Percentiles rank a stretch among this genome's conserved stretches.
phyloP scores from a whole-genome alignment of 2,113 vertebrate genomes.

The Onychostoma macrolepis region DNA sequence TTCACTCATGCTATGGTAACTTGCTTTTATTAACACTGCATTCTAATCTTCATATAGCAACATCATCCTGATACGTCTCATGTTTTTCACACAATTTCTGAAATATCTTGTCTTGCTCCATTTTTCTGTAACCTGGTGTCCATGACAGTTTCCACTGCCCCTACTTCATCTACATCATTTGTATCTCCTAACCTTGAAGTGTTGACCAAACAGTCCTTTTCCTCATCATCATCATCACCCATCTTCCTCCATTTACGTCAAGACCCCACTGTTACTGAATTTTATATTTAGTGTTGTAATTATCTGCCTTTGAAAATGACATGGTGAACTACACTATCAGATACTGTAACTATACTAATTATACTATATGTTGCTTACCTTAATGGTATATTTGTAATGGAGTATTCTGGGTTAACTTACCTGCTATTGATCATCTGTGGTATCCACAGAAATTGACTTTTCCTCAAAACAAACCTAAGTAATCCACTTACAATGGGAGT shows the following conservation, averaged over 20 bases:
- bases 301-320: neutral
- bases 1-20: constrained; percentile 24
- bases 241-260: constrained; percentile 63
- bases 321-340: neutral
- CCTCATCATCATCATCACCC: constrained; percentile 61
- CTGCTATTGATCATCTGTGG: neutral
- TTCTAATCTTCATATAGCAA: constrained; percentile 11
- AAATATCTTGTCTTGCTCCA: constrained; percentile 17
- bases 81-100: constrained; percentile 15
- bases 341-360: neutral
- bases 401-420: constrained; percentile 26
- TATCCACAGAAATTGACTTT: neutral
- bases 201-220: constrained; percentile 48
- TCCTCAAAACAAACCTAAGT: neutral
- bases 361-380: neutral
- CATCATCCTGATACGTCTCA: constrained; percentile 38
- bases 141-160: constrained; percentile 4
- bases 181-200: constrained; percentile 17
- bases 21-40: constrained; percentile 30
- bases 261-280: constrained; percentile 66
- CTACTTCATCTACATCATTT: constrained; percentile 54
- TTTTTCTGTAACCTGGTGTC: constrained; percentile 27
- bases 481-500: neutral
- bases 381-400: neutral
- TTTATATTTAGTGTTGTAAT: constrained; percentile 67